Base-by-base conservation (phyloP, 2,888 invertebrate genomes). In the Hydraecia micacea region DNA sequence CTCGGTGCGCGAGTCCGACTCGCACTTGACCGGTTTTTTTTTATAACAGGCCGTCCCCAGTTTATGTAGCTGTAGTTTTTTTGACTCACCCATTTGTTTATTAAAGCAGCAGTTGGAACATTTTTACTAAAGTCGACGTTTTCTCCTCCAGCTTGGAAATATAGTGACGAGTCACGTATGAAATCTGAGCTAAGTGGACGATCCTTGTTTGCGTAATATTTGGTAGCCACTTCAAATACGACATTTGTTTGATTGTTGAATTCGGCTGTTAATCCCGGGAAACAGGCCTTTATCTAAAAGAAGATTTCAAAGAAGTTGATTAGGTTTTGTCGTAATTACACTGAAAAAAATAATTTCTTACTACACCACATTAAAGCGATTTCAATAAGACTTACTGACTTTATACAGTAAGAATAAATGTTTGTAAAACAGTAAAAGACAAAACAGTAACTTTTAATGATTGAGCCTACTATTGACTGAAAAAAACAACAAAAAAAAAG, bases 51-150 rank as follows among this genome's bases (percentile, higher is more conserved):
- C 18, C 9, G 21, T 15, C 15, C 6, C 6, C 18, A n/a, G 11
- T 7, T 36, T 18, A 36, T n/a, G 25, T 18, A n/a, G 0, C 36
- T n/a, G 7, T 70, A 36, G 13, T 7, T 36, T 46, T 46, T 25
- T 63, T n/a, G 9, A 62, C 77, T 76, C 84, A 94, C 94, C 92
- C 93, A 93, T 62, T 85, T 65, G 75, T 94, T 94, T 11, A 94
- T 94, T 39, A 2, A 86, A 3, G 83, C 72, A 49, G 94, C 91
- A 49, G 93, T 86, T 76, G 83, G 28, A 21, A 18, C 7, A 15
- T 76, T 58, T 8, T 92, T 1, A 65, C 70, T 75, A 66, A 93
- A 93, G 71, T 94, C 85, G 4, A 92, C 1, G 55, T 87, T 90
- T 86, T 92, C 80, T n/a, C 82, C 86, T 21, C 77, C 84, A 36